phyloP scores from a whole-genome alignment of 2,113 vertebrate genomes.

The Lichenostomus cassidix region DNA sequence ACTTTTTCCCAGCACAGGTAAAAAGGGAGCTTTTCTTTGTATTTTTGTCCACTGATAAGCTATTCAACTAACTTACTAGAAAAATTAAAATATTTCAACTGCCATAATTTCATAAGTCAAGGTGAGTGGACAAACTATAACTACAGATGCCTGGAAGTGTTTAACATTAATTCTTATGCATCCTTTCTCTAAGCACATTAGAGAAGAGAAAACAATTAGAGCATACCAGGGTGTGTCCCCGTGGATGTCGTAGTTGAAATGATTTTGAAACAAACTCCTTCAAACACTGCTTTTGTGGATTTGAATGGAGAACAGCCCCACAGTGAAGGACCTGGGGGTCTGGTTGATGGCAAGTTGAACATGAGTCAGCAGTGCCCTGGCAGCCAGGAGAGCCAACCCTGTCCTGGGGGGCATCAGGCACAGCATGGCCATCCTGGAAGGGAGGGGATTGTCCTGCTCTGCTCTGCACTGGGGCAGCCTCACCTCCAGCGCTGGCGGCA shows the following conservation, averaged over 20 bases:
- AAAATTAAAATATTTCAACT: background rate
- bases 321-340: background rate
- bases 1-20: background rate
- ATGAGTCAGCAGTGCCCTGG: background rate
- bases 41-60: background rate
- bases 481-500: background rate
- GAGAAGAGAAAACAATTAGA: background rate
- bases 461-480: background rate
- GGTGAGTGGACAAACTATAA: background rate
- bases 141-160: background rate
- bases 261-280: background rate
- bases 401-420: background rate
- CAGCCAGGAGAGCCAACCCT: accelerated
- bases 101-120: background rate
- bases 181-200: background rate
- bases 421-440: accelerated
- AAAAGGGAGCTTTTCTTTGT: background rate
- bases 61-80: background rate
- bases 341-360: accelerated
- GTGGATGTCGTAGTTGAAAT: background rate
- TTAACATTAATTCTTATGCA: background rate
- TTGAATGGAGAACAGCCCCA: background rate
- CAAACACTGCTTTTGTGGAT: background rate
- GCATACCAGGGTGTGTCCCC: background rate
- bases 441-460: background rate